phyloP scores from a whole-genome alignment of 2,113 vertebrate genomes.

The Halcyon senegalensis region DNA sequence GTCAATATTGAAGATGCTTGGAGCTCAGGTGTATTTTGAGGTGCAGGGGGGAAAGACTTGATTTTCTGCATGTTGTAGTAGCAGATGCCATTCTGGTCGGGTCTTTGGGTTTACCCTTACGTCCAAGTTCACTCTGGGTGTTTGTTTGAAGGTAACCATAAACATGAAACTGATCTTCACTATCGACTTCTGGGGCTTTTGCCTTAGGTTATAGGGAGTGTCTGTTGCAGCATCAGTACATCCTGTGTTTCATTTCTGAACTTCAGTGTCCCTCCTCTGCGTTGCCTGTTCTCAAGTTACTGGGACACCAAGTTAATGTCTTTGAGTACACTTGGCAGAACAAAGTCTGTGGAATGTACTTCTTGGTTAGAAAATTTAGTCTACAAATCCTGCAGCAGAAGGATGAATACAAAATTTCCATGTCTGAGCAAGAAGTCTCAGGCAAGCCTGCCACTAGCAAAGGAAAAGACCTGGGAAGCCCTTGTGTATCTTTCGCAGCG shows the following conservation, averaged over 20 bases:
- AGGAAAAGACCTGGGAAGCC: not conserved
- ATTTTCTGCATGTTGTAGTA: not conserved
- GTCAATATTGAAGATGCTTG: not conserved
- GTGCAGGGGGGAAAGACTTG: not conserved
- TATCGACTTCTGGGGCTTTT: not conserved
- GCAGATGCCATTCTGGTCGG: not conserved
- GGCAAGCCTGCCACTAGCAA: not conserved
- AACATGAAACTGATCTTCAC: not conserved
- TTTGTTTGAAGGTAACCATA: not conserved
- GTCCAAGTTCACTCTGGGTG: not conserved
- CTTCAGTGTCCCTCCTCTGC: not conserved
- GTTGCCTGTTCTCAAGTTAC: constrained; percentile 33
- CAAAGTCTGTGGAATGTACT: not conserved
- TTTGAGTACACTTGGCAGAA: constrained; percentile 3
- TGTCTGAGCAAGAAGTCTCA: not conserved
- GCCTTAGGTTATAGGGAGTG: not conserved
- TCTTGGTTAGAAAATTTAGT: not conserved
- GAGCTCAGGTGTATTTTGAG: not conserved
- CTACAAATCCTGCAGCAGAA: not conserved
- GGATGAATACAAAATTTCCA: not conserved
- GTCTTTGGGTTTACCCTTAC: not conserved
- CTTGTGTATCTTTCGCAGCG: not conserved
- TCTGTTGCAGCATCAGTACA: not conserved
- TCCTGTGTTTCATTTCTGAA: constrained; percentile 21
- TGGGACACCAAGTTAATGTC: constrained; percentile 20